Evolutionary conservation across 2,797 vertebrate species (phyloP), one percentile per base, ranked within the genome.

Genomic region (Rousettus madagascariensis): DNA sequence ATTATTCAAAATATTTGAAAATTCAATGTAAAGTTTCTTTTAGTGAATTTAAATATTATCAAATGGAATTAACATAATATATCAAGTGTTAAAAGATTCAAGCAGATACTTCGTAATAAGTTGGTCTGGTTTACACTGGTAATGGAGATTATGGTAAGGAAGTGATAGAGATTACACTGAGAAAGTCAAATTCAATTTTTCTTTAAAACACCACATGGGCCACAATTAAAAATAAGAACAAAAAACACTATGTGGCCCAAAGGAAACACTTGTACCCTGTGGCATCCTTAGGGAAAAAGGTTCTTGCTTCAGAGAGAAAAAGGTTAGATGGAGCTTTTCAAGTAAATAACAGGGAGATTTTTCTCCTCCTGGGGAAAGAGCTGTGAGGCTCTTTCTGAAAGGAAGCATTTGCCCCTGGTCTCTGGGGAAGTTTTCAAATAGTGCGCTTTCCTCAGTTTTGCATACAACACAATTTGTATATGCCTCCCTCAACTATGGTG

Each of bases 1-100:
- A 59, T 91, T 90, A 90, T 74, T 90, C 43, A 94, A 63, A 86
- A 63, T 96, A 55, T 55, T 85, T 74, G 36, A 91, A 90, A 90
- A 96, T 15, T 74, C 24, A 82, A 38, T 71, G 15, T 68, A 88
- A 38, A 49, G 8, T 84, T 95, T 59, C 28, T 69, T 91, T 91
- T 75, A 30, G 72, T 80, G 43, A 88, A 63, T 8, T 69, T 88
- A 59, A n/a, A 24, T 57, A 89, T 80, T 69, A 65, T 51, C 65
- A 88, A 66, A 9, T 41, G 12, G 9, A 86, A 69, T 69, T 79
- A 82, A 86, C 17, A 13, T 46, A 66, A 80, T 88, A 36, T 55
- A 28, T 59, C 46, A 79, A 46, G 61, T 59, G 38, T 91, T 91
- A 66, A 86, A 86, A 91, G 75, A 82, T 57, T 86, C 24, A 68